phyloP scores from a whole-genome alignment of 2,797 vertebrate species.

The Clarias pachynema region DNA sequence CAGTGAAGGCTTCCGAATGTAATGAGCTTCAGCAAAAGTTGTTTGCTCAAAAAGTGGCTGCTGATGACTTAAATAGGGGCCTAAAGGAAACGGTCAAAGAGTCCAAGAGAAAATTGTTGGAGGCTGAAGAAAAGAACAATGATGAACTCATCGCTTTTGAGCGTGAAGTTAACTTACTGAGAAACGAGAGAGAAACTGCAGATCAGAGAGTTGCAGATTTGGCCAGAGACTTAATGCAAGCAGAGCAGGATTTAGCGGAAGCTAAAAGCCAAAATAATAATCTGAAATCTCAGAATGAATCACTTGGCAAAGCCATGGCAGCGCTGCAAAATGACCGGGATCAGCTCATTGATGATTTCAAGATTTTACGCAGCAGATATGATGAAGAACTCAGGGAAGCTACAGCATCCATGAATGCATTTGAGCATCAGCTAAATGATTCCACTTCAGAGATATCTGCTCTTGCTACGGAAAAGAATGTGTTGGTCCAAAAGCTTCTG shows the following conservation, averaged over 20 bases:
- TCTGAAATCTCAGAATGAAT: constrained; percentile 76
- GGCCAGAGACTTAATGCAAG: constrained; percentile 60
- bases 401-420: constrained; percentile 67
- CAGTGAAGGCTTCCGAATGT: constrained; percentile 72
- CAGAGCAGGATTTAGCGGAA: constrained; percentile 68
- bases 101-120: constrained; percentile 61
- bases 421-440: constrained; percentile 68
- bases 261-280: constrained; percentile 69
- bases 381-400: constrained; percentile 73
- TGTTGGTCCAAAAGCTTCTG: constrained; percentile 59
- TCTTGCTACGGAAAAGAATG: constrained; percentile 70
- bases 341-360: constrained; percentile 82
- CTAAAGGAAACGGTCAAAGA: constrained; percentile 64
- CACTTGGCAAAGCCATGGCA: constrained; percentile 83
- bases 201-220: constrained; percentile 69
- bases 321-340: constrained; percentile 85
- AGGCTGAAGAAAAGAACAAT: constrained; percentile 67
- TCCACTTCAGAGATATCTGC: constrained; percentile 69
- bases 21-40: constrained; percentile 74
- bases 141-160: constrained; percentile 58
- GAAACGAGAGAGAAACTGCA: constrained; percentile 65
- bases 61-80: constrained; percentile 64
- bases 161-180: constrained; percentile 63
- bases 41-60: constrained; percentile 48
- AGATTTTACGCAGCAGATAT: constrained; percentile 75